These are phyloP conservation scores for Ictalurus furcatus DNA, from an alignment of 2,113 vertebrate genomes.

Conservation along the genomic window DNA sequence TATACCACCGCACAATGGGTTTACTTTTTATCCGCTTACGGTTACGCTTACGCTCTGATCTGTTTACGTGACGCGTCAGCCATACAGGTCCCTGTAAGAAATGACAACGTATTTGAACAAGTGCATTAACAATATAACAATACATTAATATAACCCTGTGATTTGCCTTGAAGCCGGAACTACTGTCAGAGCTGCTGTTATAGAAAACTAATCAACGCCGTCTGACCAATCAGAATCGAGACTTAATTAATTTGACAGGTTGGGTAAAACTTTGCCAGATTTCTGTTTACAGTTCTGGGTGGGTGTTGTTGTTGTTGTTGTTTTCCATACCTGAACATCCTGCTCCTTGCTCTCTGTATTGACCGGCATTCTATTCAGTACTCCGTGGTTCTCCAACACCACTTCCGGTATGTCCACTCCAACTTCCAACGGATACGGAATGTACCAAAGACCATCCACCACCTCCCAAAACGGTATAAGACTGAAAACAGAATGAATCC, in stretches of 20 bases:
- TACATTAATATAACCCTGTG: neutral
- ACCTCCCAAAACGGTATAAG: neutral
- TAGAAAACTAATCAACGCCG: neutral
- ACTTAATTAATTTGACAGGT: neutral
- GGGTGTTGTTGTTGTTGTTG: too few relatives aligned
- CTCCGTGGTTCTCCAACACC: neutral
- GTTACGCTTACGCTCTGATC: neutral
- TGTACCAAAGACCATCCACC: neutral
- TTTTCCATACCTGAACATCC: slow-evolving; percentile 14
- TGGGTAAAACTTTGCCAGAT: neutral
- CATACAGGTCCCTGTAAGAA: neutral
- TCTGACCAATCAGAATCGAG: neutral
- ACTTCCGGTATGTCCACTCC: neutral
- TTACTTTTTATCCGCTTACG: neutral
- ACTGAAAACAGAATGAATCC: neutral
- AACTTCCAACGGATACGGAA: neutral
- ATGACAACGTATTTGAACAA: neutral
- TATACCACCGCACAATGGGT: neutral
- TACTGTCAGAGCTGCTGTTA: neutral
- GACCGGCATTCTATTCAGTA: neutral
- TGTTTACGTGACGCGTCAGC: neutral
- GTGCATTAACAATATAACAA: too few relatives aligned
- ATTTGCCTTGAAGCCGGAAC: neutral
- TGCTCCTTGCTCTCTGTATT: neutral
- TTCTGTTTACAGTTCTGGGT: neutral